phyloP scores from a whole-genome alignment of 2,113 vertebrate genomes.

The Ammodytes marinus region DNA sequence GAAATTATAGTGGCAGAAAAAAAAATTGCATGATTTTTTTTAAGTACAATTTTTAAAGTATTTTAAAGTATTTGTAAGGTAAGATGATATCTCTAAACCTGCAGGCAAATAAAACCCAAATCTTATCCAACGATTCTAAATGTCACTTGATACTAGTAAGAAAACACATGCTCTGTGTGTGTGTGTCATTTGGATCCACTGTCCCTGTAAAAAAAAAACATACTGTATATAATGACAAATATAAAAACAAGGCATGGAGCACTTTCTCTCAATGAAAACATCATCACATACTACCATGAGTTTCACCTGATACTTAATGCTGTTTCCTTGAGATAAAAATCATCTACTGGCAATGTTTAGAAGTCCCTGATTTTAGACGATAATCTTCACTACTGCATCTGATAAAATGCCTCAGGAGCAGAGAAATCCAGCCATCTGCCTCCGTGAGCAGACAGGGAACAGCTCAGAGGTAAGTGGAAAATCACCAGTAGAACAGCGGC shows the following conservation, averaged over 20 bases:
- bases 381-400: background rate
- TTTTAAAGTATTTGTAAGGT: too few species aligned
- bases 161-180: background rate
- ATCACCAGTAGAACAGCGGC: background rate
- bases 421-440: background rate
- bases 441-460: background rate
- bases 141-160: background rate
- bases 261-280: background rate
- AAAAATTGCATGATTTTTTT: too few species aligned
- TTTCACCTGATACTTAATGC: background rate
- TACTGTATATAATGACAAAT: background rate
- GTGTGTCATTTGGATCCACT: background rate
- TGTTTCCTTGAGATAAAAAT: background rate
- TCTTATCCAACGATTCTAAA: background rate
- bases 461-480: background rate
- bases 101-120: background rate
- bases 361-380: background rate
- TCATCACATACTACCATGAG: background rate
- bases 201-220: background rate
- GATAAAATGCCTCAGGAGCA: conserved; percentile 6
- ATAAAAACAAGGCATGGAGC: background rate
- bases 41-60: too few species aligned
- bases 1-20: too few species aligned
- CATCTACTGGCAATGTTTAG: background rate
- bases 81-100: background rate